phyloP scores from a whole-genome alignment of 2,888 invertebrate species.

The Trisateles emortualis region DNA sequence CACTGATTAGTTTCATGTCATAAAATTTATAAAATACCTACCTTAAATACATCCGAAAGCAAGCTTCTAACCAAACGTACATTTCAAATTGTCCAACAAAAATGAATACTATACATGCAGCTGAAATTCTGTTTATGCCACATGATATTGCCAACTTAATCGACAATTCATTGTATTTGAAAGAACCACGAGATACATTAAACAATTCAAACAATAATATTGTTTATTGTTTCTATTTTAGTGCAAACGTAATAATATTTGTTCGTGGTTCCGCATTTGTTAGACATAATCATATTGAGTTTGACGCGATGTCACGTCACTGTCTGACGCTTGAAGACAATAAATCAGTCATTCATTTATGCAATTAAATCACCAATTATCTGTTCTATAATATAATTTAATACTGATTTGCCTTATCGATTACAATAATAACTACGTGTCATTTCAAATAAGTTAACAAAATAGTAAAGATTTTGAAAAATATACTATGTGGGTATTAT shows the following conservation, averaged over 20 bases:
- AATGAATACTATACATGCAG: too few species aligned
- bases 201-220: neutral
- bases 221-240: neutral
- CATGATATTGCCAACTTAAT: neutral
- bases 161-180: neutral
- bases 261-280: conserved; percentile 37
- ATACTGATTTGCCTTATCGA: conserved; percentile 39
- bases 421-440: conserved; percentile 7
- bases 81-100: too few species aligned
- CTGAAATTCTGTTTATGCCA: neutral
- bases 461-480: too few species aligned
- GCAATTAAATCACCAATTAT: conserved; percentile 48
- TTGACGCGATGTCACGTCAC: conserved; percentile 43
- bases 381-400: conserved; percentile 36
- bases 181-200: neutral
- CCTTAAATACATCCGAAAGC: too few species aligned
- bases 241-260: conserved; percentile 1
- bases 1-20: too few species aligned
- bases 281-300: conserved; percentile 34
- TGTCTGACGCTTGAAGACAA: conserved; percentile 39
- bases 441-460: too few species aligned
- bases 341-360: conserved; percentile 45
- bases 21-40: too few species aligned
- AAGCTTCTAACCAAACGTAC: too few species aligned
- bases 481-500: too few species aligned